Conservation (phyloP, 2,888 invertebrate species). For the Gastrophysa polygoni region DNA sequence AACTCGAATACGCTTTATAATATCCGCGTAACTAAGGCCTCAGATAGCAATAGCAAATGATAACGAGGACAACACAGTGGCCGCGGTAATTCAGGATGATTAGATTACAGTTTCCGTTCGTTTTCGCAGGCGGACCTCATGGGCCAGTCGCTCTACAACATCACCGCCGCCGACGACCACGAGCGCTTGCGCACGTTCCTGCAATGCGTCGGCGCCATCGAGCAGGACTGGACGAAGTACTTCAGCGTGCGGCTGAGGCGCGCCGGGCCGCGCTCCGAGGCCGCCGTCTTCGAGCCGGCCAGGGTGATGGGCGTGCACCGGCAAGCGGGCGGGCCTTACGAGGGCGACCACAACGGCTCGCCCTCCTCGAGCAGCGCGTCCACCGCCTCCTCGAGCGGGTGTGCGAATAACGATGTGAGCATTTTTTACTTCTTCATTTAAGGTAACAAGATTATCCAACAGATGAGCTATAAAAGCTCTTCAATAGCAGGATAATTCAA, state of each 20-base stretch:
- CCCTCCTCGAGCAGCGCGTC: constrained; percentile 28
- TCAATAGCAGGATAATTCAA: too few species aligned
- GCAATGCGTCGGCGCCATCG: constrained; percentile 56
- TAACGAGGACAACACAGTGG: too few species aligned
- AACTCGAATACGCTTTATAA: too few species aligned
- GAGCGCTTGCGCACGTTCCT: constrained; percentile 72
- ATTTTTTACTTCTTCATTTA: too few species aligned
- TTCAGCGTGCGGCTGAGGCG: constrained; percentile 64
- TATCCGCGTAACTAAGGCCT: too few species aligned
- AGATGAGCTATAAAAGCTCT: too few species aligned
- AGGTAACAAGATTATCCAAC: too few species aligned
- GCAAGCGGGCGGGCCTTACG: constrained; percentile 26
- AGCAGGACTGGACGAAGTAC: constrained; percentile 63
- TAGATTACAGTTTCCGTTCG: constrained; percentile 5
- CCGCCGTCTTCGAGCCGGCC: constrained; percentile 73
- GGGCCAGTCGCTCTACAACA: constrained; percentile 80
- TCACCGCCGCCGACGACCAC: constrained; percentile 81
- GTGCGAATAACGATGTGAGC: constrained; percentile 41
- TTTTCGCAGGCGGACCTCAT: constrained; percentile 77
- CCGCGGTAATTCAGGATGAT: too few species aligned
- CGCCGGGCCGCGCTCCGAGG: constrained; percentile 74
- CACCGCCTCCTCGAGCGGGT: constrained; percentile 3
- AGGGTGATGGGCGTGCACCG: constrained; percentile 67
- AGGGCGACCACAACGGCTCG: constrained; percentile 14
- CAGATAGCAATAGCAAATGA: too few species aligned